Evolutionary conservation across 2,888 invertebrate genomes (phyloP).

Genomic region (Agriotes lineatus): DNA sequence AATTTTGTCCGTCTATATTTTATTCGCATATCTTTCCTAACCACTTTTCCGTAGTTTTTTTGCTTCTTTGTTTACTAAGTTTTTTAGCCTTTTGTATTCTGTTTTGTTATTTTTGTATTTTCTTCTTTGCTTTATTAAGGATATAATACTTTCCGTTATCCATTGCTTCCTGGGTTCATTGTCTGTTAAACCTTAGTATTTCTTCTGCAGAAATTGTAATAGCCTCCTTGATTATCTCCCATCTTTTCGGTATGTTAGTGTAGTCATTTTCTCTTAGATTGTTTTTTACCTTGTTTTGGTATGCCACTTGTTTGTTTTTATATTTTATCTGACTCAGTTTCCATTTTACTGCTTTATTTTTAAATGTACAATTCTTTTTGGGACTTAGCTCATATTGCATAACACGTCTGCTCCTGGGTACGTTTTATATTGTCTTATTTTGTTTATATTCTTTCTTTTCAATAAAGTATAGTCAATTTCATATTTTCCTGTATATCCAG

Average conservation of each 20-base stretch:
- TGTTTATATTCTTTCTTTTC: too few species aligned
- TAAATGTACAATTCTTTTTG: neutral
- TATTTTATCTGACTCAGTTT: neutral
- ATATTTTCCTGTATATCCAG: too few species aligned
- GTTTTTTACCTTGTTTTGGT: neutral
- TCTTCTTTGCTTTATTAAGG: constrained; percentile 3
- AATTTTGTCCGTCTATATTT: too few species aligned
- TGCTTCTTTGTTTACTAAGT: neutral
- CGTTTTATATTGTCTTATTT: too few species aligned
- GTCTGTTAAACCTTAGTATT: neutral
- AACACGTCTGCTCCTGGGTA: too few species aligned
- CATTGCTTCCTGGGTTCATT: neutral
- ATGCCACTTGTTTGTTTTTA: neutral
- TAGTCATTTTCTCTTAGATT: neutral
- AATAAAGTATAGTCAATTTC: too few species aligned
- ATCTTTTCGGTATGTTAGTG: neutral
- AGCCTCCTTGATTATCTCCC: neutral
- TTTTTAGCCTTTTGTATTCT: neutral
- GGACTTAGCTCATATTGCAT: too few species aligned
- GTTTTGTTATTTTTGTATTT: neutral
- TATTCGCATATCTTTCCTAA: neutral
- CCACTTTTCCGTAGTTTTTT: too few species aligned
- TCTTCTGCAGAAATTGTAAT: neutral
- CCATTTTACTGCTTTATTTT: constrained; percentile 1
- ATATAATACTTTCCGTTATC: too few species aligned